Base-by-base conservation (phyloP, 2,888 invertebrate species). In the Orthosia cruda region DNA sequence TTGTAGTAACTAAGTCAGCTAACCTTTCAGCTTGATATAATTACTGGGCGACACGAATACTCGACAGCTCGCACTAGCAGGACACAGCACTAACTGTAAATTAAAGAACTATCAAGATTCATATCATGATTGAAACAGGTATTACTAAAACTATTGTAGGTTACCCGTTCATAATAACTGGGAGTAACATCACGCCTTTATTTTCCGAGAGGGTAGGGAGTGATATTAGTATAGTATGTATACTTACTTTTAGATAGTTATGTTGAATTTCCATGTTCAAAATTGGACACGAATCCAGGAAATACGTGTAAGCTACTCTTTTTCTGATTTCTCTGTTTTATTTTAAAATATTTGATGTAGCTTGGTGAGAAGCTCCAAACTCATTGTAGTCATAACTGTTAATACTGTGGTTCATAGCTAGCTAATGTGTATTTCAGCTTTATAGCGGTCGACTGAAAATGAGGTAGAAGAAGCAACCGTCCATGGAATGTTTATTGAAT, bases 51-150 rank as follows among this genome's bases (percentile, higher is more conserved):
- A 20, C 61, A 62, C 74, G 67, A 26, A 23, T 18, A 45, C 62
- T 50, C 75, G 67, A 18, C 2, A 50, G 23, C 66, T 40, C 40
- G 40, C 40, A 40, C 15, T 1, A 20, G 32, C 15, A 16, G 50
- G 47, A 49, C 67, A 49, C 23, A 49, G 55, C 55, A 72, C 72
- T 61, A 49, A 73, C 55, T 72, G 61, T 55, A 62, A 71, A 71
- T 49, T 71, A 71, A 47, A 71, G 59, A 49, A 55, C 32, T 73
- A 40, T 72, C 62, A 73, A 72, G 54, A 62, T 73, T 67, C 32
- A 23, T 49, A 67, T 71, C 71, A 66, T 23, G 55, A 23, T 57
- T 55, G 61, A 62, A 47, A 62, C 62, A 23, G 61, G n/a, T 71
- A 13, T 23, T 59, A 50, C 4, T 26, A 16, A 57, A 58, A 45